phyloP scores from a whole-genome alignment of 2,888 invertebrate genomes.

The Agonopterix arenella region DNA sequence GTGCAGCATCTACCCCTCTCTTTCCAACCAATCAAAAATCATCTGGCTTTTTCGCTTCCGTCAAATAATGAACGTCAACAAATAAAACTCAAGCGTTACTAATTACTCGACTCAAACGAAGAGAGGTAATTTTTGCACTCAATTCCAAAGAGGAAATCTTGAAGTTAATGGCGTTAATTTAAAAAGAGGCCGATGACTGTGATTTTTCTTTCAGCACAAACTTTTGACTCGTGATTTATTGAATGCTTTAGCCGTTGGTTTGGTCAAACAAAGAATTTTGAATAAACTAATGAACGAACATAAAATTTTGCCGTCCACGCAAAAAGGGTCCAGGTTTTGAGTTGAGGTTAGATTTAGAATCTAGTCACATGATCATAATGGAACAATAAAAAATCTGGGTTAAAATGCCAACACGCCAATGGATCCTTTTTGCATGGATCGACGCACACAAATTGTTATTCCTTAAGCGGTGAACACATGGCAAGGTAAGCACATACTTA shows the following conservation, averaged over 20 bases:
- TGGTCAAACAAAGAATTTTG: too few relatives aligned
- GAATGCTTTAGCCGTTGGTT: constrained; percentile 12
- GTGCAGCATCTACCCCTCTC: constrained; percentile 62
- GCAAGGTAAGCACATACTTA: too few relatives aligned
- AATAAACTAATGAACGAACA: too few relatives aligned
- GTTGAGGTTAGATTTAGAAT: too few relatives aligned
- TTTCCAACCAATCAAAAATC: constrained; percentile 40
- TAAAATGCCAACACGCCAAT: too few relatives aligned
- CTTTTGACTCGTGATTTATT: constrained; percentile 66
- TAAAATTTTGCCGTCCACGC: too few relatives aligned
- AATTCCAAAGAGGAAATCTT: constrained; percentile 69
- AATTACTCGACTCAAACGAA: constrained; percentile 71
- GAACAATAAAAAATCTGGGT: too few relatives aligned
- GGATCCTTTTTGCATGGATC: too few relatives aligned
- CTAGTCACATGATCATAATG: too few relatives aligned
- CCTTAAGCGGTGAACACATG: too few relatives aligned
- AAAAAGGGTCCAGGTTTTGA: too few relatives aligned
- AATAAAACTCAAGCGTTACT: constrained; percentile 77
- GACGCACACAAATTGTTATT: too few relatives aligned
- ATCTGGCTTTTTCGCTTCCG: constrained; percentile 45
- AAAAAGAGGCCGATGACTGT: constrained; percentile 70
- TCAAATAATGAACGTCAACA: constrained; percentile 75
- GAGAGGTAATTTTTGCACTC: constrained; percentile 74
- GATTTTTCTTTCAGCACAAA: constrained; percentile 62
- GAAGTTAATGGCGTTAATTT: constrained; percentile 75